Conservation (phyloP, 2,113 vertebrate genomes). For the Pseudorhombus dupliciocellatus region DNA sequence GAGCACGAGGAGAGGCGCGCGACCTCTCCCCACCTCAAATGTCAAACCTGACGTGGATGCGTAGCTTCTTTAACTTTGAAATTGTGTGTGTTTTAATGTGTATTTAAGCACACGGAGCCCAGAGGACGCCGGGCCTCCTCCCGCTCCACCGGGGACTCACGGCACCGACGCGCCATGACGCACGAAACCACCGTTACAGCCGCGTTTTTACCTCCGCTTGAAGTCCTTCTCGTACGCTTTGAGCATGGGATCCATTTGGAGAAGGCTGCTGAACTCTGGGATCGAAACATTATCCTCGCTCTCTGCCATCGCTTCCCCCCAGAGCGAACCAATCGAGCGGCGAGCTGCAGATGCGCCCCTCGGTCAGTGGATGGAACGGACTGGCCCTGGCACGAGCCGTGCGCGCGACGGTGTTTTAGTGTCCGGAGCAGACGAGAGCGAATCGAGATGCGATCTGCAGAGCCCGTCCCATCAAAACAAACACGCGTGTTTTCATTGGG, state of each 20-base stretch:
- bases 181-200: background rate
- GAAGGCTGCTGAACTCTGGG: conserved; percentile 73
- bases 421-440: conserved; percentile 19
- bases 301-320: conserved; percentile 76
- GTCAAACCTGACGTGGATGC: background rate
- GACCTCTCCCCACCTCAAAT: background rate
- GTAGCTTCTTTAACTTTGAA: background rate
- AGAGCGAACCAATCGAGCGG: conserved; percentile 77
- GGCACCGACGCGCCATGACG: background rate
- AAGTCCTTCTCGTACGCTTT: conserved; percentile 81
- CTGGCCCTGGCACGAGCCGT: background rate
- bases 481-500: background rate
- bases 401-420: conserved; percentile 7
- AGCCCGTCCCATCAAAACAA: conserved; percentile 50
- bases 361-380: background rate
- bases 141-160: conserved; percentile 2
- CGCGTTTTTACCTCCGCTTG: conserved; percentile 79
- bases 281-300: conserved; percentile 69
- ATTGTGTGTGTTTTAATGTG: conserved; percentile 8
- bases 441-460: conserved; percentile 21
- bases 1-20: background rate
- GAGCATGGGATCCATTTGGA: conserved; percentile 80
- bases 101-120: background rate
- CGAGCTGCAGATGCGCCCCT: conserved; percentile 31
- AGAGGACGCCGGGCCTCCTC: background rate